These are phyloP conservation scores for Telenomus remus DNA, from an alignment of 1,140 invertebrate genomes.

Conservation along the genomic window DNA sequence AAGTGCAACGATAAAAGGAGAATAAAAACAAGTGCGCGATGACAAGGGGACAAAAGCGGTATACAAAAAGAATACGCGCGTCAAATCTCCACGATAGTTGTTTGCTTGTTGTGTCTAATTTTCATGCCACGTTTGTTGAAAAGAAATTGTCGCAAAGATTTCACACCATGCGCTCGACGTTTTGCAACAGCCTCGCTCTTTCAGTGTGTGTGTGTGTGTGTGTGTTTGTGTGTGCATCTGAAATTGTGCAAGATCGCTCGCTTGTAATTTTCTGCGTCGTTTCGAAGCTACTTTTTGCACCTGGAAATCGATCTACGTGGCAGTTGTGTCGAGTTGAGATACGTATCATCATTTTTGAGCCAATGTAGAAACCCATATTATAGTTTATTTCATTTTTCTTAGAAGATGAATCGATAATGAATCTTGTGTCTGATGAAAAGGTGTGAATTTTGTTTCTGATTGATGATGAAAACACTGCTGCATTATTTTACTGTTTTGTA, in stretches of 20 bases:
- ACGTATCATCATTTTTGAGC: not conserved
- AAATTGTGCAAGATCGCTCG: conserved; percentile 27
- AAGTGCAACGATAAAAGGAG: conserved; percentile 32
- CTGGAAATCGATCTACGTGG: not conserved
- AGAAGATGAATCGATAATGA: too few relatives aligned
- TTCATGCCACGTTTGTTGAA: conserved; percentile 46
- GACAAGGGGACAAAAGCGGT: conserved; percentile 3
- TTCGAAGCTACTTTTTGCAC: conserved; percentile 26
- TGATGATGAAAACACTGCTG: too few relatives aligned
- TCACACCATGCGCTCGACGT: conserved; percentile 13
- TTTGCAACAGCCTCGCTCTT: conserved; percentile 27
- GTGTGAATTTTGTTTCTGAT: too few relatives aligned
- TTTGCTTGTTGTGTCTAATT: conserved; percentile 50
- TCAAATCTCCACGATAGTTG: conserved; percentile 39
- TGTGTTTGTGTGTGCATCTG: conserved; percentile 21
- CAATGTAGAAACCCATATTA: too few relatives aligned
- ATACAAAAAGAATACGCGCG: conserved; percentile 10
- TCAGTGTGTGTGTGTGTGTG: conserved; percentile 6
- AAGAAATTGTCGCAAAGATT: conserved; percentile 42
- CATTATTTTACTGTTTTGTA: too few relatives aligned
- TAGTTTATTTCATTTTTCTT: too few relatives aligned
- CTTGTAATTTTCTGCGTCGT: conserved; percentile 28
- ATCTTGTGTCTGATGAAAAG: too few relatives aligned
- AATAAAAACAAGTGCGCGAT: conserved; percentile 9
- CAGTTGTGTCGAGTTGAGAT: not conserved